These are phyloP conservation scores for Neopipo cinnamomea DNA, from an alignment of 2,113 vertebrate genomes.

Conservation along the genomic window DNA sequence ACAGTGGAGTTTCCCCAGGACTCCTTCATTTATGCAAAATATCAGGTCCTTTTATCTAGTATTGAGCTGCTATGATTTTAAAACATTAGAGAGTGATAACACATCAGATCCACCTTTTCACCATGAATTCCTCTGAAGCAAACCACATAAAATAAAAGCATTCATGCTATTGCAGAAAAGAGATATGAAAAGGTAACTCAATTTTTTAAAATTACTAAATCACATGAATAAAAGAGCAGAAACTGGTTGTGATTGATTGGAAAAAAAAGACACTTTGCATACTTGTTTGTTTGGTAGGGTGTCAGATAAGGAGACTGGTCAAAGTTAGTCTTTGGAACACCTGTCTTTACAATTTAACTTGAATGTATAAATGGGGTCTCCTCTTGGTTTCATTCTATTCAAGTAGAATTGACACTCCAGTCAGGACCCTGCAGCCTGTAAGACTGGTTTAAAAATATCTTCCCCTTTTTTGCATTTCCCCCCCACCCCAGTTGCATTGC, in stretches of 20 bases:
- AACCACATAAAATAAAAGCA: neutral
- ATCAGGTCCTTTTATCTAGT: neutral
- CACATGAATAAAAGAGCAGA: neutral
- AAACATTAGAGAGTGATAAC: neutral
- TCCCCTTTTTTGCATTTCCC: neutral
- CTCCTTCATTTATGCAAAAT: neutral
- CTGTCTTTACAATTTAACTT: neutral
- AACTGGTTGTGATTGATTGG: neutral
- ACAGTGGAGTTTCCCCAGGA: neutral
- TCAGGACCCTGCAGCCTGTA: neutral
- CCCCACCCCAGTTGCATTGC: fast-evolving
- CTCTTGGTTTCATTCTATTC: neutral
- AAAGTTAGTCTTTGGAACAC: neutral
- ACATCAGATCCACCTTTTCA: neutral
- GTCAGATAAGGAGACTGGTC: neutral
- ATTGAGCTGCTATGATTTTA: neutral
- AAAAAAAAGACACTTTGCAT: neutral
- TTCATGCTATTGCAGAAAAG: neutral
- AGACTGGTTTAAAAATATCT: neutral
- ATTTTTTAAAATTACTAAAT: neutral
- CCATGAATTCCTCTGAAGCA: neutral
- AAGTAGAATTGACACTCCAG: neutral
- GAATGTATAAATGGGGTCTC: neutral
- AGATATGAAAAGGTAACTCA: neutral
- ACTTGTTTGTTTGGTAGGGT: neutral